phyloP scores from a whole-genome alignment of 2,113 vertebrate species.

The Origma solitaria region DNA sequence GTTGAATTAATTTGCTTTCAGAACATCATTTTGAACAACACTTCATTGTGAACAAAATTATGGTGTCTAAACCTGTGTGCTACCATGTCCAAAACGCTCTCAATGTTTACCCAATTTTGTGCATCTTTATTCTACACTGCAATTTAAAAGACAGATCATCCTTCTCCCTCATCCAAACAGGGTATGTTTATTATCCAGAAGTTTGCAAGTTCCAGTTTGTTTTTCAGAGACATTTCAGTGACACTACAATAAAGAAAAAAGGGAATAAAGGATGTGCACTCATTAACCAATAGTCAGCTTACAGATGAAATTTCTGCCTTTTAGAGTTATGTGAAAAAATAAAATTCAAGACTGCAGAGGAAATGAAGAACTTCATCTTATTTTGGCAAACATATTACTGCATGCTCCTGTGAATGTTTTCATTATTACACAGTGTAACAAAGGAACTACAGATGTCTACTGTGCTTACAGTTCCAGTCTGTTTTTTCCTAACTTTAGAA shows the following conservation, averaged over 20 bases:
- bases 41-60: neutral
- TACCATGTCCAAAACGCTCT: neutral
- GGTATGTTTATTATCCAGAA: neutral
- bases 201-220: neutral
- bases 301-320: neutral
- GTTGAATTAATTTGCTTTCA: neutral
- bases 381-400: neutral
- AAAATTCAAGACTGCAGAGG: neutral
- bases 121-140: neutral
- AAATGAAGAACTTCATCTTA: neutral
- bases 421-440: neutral
- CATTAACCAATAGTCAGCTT: neutral
- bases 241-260: neutral
- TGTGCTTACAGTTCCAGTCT: neutral
- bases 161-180: neutral
- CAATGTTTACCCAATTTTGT: neutral
- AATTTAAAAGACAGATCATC: neutral
- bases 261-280: neutral
- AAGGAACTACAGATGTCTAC: neutral
- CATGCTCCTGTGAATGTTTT: neutral
- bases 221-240: neutral
- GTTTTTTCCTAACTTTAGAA: neutral
- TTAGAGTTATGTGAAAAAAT: neutral
- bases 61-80: neutral
- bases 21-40: neutral